A percentile compares a stretch with the other conserved stretches of the same genome.
These are phyloP conservation scores for Pangasius djambal DNA, from an alignment of 2,797 vertebrate species.

Conservation along the genomic window DNA sequence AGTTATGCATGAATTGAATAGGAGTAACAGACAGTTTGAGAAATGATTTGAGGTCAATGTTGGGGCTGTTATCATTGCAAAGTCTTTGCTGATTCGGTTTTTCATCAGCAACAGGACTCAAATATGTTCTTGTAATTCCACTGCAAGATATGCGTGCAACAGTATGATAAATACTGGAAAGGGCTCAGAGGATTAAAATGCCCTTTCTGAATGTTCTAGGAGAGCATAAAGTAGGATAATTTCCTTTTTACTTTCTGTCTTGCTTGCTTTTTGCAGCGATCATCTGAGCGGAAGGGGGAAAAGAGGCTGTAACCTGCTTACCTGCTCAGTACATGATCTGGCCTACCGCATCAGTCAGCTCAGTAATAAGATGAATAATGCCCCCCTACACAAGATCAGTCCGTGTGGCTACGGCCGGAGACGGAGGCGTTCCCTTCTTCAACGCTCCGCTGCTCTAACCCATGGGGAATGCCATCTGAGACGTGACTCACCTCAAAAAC, in stretches of 20 bases:
- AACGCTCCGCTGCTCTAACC: conserved; percentile 25
- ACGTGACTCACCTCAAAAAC: conserved; percentile 42
- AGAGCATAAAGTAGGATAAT: not conserved
- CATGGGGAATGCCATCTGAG: conserved; percentile 41
- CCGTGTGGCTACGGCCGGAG: conserved; percentile 81
- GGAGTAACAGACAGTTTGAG: not conserved
- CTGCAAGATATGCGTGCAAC: too few relatives aligned
- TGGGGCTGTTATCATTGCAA: not conserved
- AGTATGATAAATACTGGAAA: not conserved
- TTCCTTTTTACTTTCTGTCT: not conserved
- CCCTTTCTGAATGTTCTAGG: not conserved
- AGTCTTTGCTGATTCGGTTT: not conserved
- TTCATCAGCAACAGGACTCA: not conserved
- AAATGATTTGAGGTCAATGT: not conserved
- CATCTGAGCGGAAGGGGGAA: conserved; percentile 76
- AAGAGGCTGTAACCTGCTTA: conserved; percentile 80
- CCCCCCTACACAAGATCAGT: conserved; percentile 77
- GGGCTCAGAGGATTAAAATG: not conserved
- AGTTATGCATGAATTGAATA: not conserved
- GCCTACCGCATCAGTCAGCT: conserved; percentile 73
- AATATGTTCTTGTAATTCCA: not conserved
- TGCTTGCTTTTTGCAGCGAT: conserved; percentile 51
- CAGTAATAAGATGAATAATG: conserved; percentile 67
- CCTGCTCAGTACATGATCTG: conserved; percentile 83
- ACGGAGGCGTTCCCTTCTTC: conserved; percentile 70